Evolutionary conservation across 2,113 vertebrate genomes (phyloP).

Genomic region (Equus przewalskii): DNA sequence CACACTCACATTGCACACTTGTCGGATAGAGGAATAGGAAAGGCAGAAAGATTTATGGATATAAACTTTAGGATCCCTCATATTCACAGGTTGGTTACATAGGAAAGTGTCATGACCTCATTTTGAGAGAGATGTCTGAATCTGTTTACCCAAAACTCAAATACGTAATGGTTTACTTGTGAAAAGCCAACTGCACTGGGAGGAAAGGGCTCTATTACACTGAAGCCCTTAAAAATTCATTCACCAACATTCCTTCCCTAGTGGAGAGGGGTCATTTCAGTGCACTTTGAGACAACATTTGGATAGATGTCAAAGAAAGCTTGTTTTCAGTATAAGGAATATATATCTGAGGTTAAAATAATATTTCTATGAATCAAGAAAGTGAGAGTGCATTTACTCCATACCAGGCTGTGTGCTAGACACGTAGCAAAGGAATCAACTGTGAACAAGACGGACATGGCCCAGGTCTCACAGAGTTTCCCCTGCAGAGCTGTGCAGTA

Average conservation of each 20-base stretch:
- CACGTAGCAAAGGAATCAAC: not conserved
- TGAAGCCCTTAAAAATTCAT: not conserved
- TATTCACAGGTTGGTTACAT: not conserved
- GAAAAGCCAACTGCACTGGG: not conserved
- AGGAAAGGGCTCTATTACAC: not conserved
- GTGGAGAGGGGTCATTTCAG: not conserved
- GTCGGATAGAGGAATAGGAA: not conserved
- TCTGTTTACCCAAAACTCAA: not conserved
- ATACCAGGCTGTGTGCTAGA: not conserved
- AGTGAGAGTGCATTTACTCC: not conserved
- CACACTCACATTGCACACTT: not conserved
- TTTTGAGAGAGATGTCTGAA: not conserved
- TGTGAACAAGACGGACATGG: not conserved
- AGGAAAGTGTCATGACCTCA: not conserved
- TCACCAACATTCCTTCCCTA: not conserved
- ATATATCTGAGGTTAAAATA: not conserved
- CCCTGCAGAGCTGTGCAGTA: fast-evolving
- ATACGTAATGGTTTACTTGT: not conserved
- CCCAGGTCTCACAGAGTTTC: not conserved
- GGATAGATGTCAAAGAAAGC: not conserved
- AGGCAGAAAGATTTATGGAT: not conserved
- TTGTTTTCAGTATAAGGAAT: not conserved
- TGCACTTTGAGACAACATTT: not conserved
- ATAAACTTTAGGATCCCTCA: not conserved
- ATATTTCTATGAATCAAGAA: not conserved